phyloP scores from a whole-genome alignment of 2,113 vertebrate genomes.

The Cavia porcellus region DNA sequence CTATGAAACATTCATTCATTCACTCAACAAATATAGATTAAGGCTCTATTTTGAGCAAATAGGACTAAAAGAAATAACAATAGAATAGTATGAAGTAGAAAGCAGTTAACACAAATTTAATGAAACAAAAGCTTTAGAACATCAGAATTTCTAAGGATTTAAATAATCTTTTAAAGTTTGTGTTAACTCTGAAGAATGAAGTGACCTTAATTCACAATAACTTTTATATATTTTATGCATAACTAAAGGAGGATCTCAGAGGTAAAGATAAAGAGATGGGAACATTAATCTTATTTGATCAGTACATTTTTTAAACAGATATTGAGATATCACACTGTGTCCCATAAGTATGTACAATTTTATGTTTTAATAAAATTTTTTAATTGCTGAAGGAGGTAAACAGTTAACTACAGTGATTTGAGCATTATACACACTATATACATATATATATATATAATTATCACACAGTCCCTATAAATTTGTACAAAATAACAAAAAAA shows the following conservation, averaged over 20 bases:
- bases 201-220: not conserved
- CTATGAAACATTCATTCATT: not conserved
- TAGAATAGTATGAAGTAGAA: not conserved
- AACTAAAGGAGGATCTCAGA: not conserved
- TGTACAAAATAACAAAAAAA: not conserved
- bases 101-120: not conserved
- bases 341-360: not conserved
- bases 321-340: not conserved
- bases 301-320: not conserved
- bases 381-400: not conserved
- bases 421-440: not conserved
- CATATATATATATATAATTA: not conserved
- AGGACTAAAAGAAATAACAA: conserved; percentile 5
- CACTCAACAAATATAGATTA: not conserved
- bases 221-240: not conserved
- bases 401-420: not conserved
- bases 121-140: not conserved
- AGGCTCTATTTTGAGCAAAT: not conserved
- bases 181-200: not conserved
- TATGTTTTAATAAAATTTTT: not conserved
- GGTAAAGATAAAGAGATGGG: not conserved
- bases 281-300: not conserved
- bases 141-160: not conserved
- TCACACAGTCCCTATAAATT: not conserved
- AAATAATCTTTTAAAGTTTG: not conserved